A percentile compares a stretch with the other conserved stretches of the same genome.
Conservation (phyloP, 2,797 vertebrate species). For the Discoglossus pictus region DNA sequence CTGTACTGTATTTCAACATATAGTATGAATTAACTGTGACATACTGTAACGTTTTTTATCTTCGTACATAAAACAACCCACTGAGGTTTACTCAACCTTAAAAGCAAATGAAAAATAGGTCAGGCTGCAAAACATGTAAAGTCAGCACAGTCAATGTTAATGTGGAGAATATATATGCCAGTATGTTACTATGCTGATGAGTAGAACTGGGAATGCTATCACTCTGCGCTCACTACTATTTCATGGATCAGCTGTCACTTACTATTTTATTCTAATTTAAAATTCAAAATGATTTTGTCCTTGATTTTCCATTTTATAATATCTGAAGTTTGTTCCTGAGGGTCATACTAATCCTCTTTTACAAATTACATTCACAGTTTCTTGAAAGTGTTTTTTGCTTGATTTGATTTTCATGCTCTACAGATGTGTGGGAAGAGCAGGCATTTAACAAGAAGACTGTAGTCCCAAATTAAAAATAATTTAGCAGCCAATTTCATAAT, state of each 20-base stretch:
- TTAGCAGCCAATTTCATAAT: too few relatives aligned
- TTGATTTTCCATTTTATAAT: constrained; percentile 19
- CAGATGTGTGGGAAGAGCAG: too few relatives aligned
- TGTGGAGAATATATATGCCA: constrained; percentile 35
- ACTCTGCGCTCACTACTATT: constrained; percentile 25
- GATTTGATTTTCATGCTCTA: constrained; percentile 19
- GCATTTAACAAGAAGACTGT: too few relatives aligned
- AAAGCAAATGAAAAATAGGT: constrained; percentile 44
- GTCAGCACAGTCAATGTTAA: constrained; percentile 44
- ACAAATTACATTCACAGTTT: constrained; percentile 25
- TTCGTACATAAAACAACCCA: constrained; percentile 19
- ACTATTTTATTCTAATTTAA: constrained; percentile 26
- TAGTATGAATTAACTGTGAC: constrained; percentile 8
- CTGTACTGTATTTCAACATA: too few relatives aligned
- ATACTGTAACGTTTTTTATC: constrained; percentile 29
- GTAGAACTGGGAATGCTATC: constrained; percentile 17
- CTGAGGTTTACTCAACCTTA: constrained; percentile 25
- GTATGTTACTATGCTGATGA: constrained; percentile 45
- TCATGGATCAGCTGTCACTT: constrained; percentile 28
- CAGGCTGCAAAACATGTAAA: constrained; percentile 29
- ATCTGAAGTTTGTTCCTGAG: constrained; percentile 35
- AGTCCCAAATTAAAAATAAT: too few relatives aligned
- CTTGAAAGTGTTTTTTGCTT: constrained; percentile 5
- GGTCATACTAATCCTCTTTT: constrained; percentile 40
- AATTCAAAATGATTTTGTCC: constrained; percentile 19